These are phyloP conservation scores for Diuraphis noxia DNA, from an alignment of 1,140 invertebrate species.

Conservation along the genomic window DNA sequence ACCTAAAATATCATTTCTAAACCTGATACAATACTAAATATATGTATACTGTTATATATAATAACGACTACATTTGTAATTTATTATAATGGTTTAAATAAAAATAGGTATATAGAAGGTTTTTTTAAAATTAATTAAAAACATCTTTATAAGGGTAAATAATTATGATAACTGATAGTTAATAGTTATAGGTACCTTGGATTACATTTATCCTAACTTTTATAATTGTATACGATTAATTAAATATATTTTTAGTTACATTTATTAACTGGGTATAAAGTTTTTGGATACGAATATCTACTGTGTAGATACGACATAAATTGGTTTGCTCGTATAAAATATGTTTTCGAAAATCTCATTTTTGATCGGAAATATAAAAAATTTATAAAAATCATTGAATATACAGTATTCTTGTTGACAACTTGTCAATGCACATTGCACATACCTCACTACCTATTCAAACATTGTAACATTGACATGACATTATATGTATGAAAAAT, in stretches of 20 bases:
- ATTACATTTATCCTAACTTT: background rate
- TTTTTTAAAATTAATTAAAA: background rate
- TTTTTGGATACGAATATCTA: background rate
- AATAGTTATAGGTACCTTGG: no score
- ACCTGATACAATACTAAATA: background rate
- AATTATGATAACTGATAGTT: background rate
- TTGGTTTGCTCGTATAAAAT: background rate
- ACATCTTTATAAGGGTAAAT: background rate
- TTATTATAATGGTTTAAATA: background rate
- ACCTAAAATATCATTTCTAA: background rate
- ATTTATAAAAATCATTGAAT: background rate
- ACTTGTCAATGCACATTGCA: background rate
- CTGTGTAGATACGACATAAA: background rate
- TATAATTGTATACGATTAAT: background rate
- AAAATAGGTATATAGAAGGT: background rate
- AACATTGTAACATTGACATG: background rate
- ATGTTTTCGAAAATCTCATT: background rate
- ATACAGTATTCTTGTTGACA: background rate
- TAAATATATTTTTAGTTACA: background rate
- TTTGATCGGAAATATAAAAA: conserved; percentile 3
- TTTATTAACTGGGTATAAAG: background rate
- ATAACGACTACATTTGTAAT: background rate
- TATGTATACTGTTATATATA: background rate
- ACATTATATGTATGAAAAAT: background rate
- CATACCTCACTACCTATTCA: background rate